phyloP scores from a whole-genome alignment of 2,888 invertebrate species.

The Zeuzera pyrina region DNA sequence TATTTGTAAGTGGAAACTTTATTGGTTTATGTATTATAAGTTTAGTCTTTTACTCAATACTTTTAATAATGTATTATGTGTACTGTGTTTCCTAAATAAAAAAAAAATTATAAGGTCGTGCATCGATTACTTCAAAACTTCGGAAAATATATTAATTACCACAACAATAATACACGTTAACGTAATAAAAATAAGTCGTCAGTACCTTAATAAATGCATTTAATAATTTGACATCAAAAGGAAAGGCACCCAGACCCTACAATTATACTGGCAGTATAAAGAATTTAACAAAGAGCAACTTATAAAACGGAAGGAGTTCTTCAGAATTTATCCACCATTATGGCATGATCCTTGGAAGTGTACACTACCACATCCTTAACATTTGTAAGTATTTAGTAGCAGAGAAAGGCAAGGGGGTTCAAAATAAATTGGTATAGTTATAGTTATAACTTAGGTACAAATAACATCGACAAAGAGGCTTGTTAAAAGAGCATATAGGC shows the following conservation, averaged over 20 bases:
- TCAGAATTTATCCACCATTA: slow-evolving; percentile 23
- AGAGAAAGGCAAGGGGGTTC: slow-evolving; percentile 18
- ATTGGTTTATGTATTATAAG: too few species aligned
- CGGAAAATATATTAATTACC: too few species aligned
- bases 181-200: too few species aligned
- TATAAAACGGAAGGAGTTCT: slow-evolving; percentile 42
- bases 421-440: slow-evolving; percentile 26
- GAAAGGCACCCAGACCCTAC: slow-evolving; percentile 24
- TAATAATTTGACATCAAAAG: too few species aligned
- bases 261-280: slow-evolving; percentile 22
- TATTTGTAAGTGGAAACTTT: too few species aligned
- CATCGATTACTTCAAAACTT: too few species aligned
- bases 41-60: too few species aligned
- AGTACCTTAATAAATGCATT: too few species aligned
- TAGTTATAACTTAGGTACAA: slow-evolving; percentile 24
- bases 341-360: slow-evolving; percentile 24
- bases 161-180: too few species aligned
- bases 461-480: slow-evolving; percentile 42
- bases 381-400: background rate
- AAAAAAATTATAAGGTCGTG: too few species aligned
- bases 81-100: too few species aligned
- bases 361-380: slow-evolving; percentile 8
- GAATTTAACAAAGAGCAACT: slow-evolving; percentile 48
- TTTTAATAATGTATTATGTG: too few species aligned
- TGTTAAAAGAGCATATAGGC: slow-evolving; percentile 51